Conservation (phyloP, 2,113 vertebrate genomes). For the Micronycteris hirsuta region DNA sequence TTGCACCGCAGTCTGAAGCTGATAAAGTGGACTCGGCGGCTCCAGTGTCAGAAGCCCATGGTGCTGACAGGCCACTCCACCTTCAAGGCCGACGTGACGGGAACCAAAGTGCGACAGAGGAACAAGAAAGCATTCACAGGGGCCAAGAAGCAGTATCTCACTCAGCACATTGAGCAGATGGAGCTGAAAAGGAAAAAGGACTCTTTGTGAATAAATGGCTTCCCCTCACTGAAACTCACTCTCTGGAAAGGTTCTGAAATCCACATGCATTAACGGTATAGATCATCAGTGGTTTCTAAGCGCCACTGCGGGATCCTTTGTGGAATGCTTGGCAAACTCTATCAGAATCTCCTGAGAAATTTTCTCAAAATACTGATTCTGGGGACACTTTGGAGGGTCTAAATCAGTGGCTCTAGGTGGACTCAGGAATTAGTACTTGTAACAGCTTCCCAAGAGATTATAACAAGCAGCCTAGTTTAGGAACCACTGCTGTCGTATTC, state of each 20-base stretch:
- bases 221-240: not conserved
- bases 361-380: not conserved
- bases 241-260: not conserved
- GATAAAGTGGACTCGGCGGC: not conserved
- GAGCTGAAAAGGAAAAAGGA: not conserved
- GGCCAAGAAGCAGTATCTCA: not conserved
- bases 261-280: not conserved
- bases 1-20: not conserved
- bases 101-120: not conserved
- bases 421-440: not conserved
- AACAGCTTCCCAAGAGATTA: not conserved
- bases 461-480: not conserved
- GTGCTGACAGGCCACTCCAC: conserved; percentile 53
- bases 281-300: not conserved
- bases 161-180: not conserved
- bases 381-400: not conserved
- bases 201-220: not conserved
- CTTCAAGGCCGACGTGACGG: not conserved
- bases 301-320: not conserved
- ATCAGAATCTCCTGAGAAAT: not conserved
- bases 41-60: not conserved
- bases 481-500: not conserved
- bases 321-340: not conserved
- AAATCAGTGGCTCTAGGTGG: not conserved
- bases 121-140: not conserved